Percentiles rank a stretch among this genome's conserved stretches.
Conservation (phyloP, 2,888 invertebrate genomes). For the Noctua comes region DNA sequence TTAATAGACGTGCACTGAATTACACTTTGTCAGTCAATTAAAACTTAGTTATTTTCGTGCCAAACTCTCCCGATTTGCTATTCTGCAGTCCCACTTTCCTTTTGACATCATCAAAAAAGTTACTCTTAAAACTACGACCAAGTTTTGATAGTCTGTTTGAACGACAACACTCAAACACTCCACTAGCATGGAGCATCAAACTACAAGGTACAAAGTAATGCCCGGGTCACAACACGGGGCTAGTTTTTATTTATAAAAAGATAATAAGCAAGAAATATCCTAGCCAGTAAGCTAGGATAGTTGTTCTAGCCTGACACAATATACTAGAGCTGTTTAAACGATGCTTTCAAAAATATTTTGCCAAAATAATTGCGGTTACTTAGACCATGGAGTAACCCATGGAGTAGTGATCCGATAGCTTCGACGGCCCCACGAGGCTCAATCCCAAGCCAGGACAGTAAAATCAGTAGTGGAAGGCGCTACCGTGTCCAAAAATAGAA, state of each 20-base stretch:
- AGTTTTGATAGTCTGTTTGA: constrained; percentile 57
- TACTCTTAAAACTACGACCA: constrained; percentile 11
- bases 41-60: not conserved
- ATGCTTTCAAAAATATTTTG: not conserved
- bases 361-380: not conserved
- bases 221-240: not conserved
- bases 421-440: not conserved
- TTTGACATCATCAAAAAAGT: constrained; percentile 22
- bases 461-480: not conserved
- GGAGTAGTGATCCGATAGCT: not conserved
- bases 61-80: constrained; percentile 19
- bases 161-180: constrained; percentile 14
- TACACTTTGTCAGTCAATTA: not conserved
- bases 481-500: not conserved
- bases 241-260: not conserved
- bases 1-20: not conserved
- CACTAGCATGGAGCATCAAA: constrained; percentile 14
- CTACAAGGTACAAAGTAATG: not conserved
- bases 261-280: not conserved
- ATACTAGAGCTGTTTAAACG: too few species aligned
- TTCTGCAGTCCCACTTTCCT: constrained; percentile 15
- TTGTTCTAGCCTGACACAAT: not conserved
- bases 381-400: too few species aligned
- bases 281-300: not conserved
- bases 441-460: not conserved